phyloP scores from a whole-genome alignment of 2,888 invertebrate genomes.

The Adela reaumurella region DNA sequence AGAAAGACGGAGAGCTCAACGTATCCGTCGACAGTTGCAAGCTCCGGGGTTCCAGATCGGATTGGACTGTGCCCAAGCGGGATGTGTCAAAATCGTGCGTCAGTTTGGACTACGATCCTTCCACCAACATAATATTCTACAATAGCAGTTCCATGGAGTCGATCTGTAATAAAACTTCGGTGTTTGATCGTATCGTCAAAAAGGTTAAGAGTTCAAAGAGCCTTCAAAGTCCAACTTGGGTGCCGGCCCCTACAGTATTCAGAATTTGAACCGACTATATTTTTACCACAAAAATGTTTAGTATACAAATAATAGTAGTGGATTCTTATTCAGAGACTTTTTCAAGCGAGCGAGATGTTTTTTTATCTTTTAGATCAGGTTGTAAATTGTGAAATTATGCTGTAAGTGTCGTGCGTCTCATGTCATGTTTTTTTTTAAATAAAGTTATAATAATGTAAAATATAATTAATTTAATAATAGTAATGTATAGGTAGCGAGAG shows the following conservation, averaged over 20 bases:
- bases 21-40: background rate
- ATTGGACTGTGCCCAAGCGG: slow-evolving; percentile 14
- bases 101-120: slow-evolving; percentile 20
- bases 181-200: slow-evolving; percentile 17
- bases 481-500: too few species aligned
- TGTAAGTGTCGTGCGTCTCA: too few species aligned
- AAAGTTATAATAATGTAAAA: too few species aligned
- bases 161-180: slow-evolving; percentile 19
- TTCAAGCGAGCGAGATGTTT: too few species aligned
- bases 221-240: background rate
- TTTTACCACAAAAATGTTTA: too few species aligned
- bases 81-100: slow-evolving; percentile 10
- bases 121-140: slow-evolving; percentile 27
- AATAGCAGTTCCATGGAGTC: slow-evolving; percentile 22
- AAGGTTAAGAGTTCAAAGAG: slow-evolving; percentile 13
- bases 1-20: slow-evolving; percentile 16
- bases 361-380: too few species aligned
- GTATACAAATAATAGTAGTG: too few species aligned
- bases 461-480: too few species aligned
- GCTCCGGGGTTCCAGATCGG: slow-evolving; percentile 17
- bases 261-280: too few species aligned
- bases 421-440: too few species aligned
- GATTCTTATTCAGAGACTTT: too few species aligned
- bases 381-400: too few species aligned
- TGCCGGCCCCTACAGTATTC: background rate